Conservation (phyloP, 2,797 vertebrate genomes). For the Gymnodraco acuticeps region DNA sequence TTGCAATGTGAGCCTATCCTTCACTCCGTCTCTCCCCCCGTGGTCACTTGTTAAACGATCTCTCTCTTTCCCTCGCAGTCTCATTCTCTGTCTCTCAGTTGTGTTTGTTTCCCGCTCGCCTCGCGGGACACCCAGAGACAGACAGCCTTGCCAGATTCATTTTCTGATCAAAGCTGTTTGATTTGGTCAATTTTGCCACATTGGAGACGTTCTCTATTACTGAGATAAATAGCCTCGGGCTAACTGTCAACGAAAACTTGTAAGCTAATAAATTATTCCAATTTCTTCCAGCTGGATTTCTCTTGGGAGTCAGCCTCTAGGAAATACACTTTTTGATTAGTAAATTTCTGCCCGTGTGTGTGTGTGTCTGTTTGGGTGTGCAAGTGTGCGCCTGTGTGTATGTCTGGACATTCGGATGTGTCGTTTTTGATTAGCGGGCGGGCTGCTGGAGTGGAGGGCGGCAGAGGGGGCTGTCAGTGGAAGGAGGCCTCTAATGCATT, state of each 20-base stretch:
- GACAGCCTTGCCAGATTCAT: slow-evolving; percentile 99
- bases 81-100: slow-evolving; percentile 73
- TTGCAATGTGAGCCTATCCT: slow-evolving; percentile 64
- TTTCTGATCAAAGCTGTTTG: slow-evolving; percentile 99
- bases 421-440: slow-evolving; percentile 97
- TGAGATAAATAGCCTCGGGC: slow-evolving; percentile 99
- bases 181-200: slow-evolving; percentile 99
- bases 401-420: slow-evolving; percentile 98
- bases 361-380: slow-evolving; percentile 87
- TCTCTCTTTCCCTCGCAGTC: slow-evolving; percentile 37
- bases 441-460: slow-evolving; percentile 91
- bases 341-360: slow-evolving; percentile 96
- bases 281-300: slow-evolving; percentile 99
- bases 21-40: slow-evolving; percentile 63
- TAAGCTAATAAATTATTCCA: slow-evolving; percentile 99
- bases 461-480: slow-evolving; percentile 95
- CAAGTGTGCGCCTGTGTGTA: slow-evolving; percentile 83
- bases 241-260: slow-evolving; percentile 99
- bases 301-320: slow-evolving; percentile 97
- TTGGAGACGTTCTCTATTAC: slow-evolving; percentile 99
- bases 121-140: slow-evolving; percentile 91
- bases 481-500: slow-evolving; percentile 95
- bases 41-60: slow-evolving; percentile 93
- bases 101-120: slow-evolving; percentile 95
- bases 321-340: slow-evolving; percentile 99